Conservation (phyloP, 2,797 vertebrate species). For the Molossus molossus region DNA sequence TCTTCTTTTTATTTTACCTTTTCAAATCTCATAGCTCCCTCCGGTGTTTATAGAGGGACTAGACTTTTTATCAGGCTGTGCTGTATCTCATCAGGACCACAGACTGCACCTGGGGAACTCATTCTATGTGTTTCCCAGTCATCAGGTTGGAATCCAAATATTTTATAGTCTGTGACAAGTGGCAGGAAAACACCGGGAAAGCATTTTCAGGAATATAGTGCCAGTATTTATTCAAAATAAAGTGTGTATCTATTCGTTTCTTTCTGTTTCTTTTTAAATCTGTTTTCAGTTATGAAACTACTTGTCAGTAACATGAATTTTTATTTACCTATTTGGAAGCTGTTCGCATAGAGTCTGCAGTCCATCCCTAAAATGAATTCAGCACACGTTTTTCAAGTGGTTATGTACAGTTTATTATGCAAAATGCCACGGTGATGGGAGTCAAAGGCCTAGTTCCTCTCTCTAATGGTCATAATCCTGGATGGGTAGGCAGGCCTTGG, state of each 20-base stretch:
- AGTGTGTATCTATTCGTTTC: neutral
- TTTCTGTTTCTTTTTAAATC: constrained; percentile 21
- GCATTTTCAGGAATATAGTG: neutral
- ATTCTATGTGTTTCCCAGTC: neutral
- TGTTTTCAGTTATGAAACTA: constrained; percentile 52
- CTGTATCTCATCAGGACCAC: neutral
- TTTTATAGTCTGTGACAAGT: neutral
- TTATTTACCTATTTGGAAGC: constrained; percentile 10
- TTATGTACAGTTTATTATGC: neutral
- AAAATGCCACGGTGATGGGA: neutral
- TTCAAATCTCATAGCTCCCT: constrained; percentile 66
- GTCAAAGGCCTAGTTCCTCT: neutral
- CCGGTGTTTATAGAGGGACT: constrained; percentile 64
- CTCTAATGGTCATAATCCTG: neutral
- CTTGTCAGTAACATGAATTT: neutral
- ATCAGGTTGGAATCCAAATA: constrained; percentile 63
- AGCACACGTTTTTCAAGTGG: neutral
- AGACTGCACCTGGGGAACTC: neutral
- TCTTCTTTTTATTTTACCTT: neutral
- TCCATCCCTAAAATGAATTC: constrained; percentile 18
- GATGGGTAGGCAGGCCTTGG: neutral
- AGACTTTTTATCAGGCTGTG: neutral
- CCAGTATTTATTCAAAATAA: constrained; percentile 42
- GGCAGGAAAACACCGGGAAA: neutral
- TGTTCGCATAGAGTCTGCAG: neutral